Conservation (phyloP, 2,797 vertebrate genomes). For the Zalophus californianus region DNA sequence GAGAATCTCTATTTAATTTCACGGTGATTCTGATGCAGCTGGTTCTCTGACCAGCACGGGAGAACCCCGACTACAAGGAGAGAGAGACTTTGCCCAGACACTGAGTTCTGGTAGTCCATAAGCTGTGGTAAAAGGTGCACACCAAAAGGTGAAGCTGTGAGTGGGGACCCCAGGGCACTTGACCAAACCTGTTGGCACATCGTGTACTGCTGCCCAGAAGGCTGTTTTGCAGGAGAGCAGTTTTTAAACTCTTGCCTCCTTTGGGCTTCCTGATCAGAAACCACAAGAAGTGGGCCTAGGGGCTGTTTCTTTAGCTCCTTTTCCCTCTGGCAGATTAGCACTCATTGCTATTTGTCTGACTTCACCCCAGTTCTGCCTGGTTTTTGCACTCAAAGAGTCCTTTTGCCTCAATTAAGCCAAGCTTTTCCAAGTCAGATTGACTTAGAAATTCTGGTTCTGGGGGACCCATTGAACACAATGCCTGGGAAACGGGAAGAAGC, state of each 20-base stretch:
- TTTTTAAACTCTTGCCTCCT: background rate
- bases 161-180: background rate
- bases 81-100: background rate
- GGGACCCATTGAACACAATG: background rate
- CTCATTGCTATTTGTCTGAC: background rate
- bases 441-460: background rate
- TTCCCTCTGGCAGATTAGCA: background rate
- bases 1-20: slow-evolving; percentile 7
- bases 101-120: background rate
- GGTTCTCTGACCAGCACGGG: background rate
- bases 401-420: background rate
- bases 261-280: background rate
- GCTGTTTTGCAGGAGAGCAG: background rate
- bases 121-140: background rate
- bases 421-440: slow-evolving; percentile 14
- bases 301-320: background rate
- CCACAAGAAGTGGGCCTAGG: background rate
- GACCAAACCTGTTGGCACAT: background rate
- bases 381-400: background rate
- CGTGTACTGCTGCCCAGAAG: background rate
- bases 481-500: background rate
- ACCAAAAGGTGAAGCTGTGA: background rate
- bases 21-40: background rate
- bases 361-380: background rate
- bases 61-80: background rate